Conservation (phyloP, 1,140 invertebrate genomes). For the Linepithema humile region DNA sequence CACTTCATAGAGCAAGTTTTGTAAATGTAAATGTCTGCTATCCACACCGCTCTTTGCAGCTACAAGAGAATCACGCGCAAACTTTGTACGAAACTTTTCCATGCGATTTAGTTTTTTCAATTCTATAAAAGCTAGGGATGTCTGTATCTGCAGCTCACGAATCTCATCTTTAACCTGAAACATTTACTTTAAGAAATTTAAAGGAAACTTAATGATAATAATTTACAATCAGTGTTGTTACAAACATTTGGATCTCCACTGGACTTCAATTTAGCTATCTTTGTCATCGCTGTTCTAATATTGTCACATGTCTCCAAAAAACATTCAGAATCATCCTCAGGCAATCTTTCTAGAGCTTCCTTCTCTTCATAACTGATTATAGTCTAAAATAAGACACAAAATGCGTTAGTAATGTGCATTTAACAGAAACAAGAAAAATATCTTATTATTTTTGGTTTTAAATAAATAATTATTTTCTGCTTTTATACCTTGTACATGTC, state of each 20-base stretch:
- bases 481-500: constrained; percentile 81
- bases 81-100: constrained; percentile 94
- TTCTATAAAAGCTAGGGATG: constrained; percentile 90
- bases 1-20: constrained; percentile 98
- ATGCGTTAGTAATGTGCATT: background rate
- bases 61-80: constrained; percentile 90
- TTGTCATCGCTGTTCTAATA: constrained; percentile 87
- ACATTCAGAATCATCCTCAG: constrained; percentile 88
- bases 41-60: constrained; percentile 95
- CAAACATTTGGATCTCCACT: constrained; percentile 84
- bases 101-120: constrained; percentile 96
- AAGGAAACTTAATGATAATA: background rate
- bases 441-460: constrained; percentile 13
- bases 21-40: constrained; percentile 94
- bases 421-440: constrained; percentile 21
- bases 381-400: constrained; percentile 80
- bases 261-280: constrained; percentile 88
- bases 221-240: constrained; percentile 11
- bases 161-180: constrained; percentile 87
- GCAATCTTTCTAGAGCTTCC: constrained; percentile 87
- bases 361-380: constrained; percentile 90
- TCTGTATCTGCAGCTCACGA: constrained; percentile 88
- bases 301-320: constrained; percentile 89
- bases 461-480: background rate
- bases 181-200: background rate